Base-by-base conservation (phyloP, 2,888 invertebrate genomes). In the Listrodromus nycthemerus region DNA sequence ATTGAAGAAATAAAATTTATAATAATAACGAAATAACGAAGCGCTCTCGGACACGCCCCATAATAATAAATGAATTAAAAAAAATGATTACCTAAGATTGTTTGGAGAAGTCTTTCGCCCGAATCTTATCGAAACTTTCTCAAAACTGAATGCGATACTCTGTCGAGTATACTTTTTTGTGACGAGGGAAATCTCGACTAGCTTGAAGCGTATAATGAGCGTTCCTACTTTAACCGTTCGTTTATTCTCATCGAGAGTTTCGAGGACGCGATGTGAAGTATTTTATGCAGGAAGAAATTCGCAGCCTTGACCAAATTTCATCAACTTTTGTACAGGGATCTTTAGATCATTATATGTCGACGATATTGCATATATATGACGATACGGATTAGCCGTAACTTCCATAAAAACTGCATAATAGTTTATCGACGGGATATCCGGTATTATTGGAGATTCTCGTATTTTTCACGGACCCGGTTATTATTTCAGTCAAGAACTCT, bases 101-200 rank as follows among this genome's bases (percentile, higher is more conserved):
- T 55, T 4, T 19, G 19, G 6, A 21, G 21, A 10, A 21, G 8
- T 24, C 1, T 21, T 4, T 55, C 21, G 55, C 24, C 4, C 0
- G 24, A 3, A 55, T 3, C 10, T 7, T 55, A 21, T 24, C 7
- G 24, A 4, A 55, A 13, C 10, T 10, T 21, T 21, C 24, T 19
- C 24, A 58, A 50, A 58, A 30, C 27, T 58, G 58, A 27, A 58
- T 27, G 30, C 67, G 50, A 48, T 30, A 30, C 63, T 37, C 19
- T 65, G 19, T 7, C n/a, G 24, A 24, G 27, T 27, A 19, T 67
- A 27, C 27, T 16, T 65, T 37, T 19, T 33, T 37, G 27, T 16
- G 45, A 61, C 10, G n/a, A 61, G 27, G 45, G 48, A 48, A 61
- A 73, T 73, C 58, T n/a, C 27, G 45, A 61, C 27, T 27, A 27